Conservation (phyloP, 2,797 vertebrate species). For the Pithecia hirsuta region DNA sequence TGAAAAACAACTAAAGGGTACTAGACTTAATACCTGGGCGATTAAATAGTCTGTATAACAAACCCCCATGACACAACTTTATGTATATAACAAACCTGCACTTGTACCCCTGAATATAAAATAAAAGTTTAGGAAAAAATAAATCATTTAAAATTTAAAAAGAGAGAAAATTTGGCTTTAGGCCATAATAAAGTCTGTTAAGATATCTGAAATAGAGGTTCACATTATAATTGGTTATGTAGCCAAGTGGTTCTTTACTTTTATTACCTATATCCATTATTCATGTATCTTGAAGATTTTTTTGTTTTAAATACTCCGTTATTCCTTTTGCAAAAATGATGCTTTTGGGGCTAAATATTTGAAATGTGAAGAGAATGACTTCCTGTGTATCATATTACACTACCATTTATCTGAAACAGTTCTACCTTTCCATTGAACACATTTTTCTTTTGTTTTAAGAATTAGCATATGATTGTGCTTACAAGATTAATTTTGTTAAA, state of each 20-base stretch:
- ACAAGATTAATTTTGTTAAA: constrained; percentile 7
- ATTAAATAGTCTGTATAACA: background rate
- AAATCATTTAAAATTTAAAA: background rate
- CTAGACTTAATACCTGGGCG: background rate
- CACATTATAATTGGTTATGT: background rate
- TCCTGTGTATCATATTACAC: background rate
- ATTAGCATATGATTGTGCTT: constrained; percentile 7
- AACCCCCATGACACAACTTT: background rate
- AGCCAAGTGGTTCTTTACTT: background rate
- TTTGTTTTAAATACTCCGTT: background rate
- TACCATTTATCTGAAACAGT: background rate
- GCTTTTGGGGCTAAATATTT: background rate
- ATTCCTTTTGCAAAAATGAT: constrained; percentile 19
- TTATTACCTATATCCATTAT: background rate
- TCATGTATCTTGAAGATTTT: background rate
- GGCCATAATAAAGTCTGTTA: background rate
- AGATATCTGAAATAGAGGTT: background rate
- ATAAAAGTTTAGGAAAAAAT: background rate
- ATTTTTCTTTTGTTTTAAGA: background rate
- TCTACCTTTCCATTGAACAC: background rate
- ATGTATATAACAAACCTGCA: background rate
- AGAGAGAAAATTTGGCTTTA: background rate
- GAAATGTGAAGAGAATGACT: background rate
- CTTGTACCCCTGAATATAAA: background rate
- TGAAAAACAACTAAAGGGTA: background rate